Percentiles rank a stretch among this genome's conserved stretches.
These are phyloP conservation scores for Melanotaenia duboulayi DNA, from an alignment of 2,113 vertebrate species.

Conservation along the genomic window DNA sequence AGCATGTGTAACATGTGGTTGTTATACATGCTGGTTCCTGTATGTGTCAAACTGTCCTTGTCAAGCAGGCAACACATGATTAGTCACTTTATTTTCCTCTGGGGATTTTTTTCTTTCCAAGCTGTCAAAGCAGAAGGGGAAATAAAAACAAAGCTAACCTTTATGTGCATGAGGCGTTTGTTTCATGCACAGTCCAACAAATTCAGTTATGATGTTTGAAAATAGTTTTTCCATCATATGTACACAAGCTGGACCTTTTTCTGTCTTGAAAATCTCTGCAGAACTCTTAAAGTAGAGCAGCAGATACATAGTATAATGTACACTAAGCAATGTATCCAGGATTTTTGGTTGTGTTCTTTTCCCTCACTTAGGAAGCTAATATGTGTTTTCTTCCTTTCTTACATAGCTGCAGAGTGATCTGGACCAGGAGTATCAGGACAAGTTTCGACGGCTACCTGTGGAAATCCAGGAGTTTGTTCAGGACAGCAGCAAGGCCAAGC, in stretches of 20 bases:
- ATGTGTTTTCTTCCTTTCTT: constrained; percentile 14
- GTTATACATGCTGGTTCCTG: too few species aligned
- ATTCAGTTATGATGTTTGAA: background rate
- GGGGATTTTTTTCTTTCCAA: background rate
- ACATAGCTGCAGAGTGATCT: constrained; percentile 92
- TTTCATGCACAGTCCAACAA: background rate
- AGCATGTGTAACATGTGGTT: too few species aligned
- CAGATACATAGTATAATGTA: background rate
- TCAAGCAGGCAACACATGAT: too few species aligned
- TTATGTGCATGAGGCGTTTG: background rate
- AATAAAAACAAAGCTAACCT: background rate
- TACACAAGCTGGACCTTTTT: background rate
- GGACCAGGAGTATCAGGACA: constrained; percentile 98
- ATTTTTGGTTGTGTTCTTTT: background rate
- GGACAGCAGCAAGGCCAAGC: constrained; percentile 93
- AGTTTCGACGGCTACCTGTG: constrained; percentile 95
- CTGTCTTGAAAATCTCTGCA: accelerated
- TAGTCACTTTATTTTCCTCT: too few species aligned
- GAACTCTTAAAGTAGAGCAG: background rate
- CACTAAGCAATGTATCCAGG: background rate
- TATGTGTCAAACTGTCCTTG: too few species aligned
- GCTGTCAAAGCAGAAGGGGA: background rate
- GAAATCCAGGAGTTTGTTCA: constrained; percentile 99
- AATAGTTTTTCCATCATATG: background rate
- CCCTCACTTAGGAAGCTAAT: background rate